These are phyloP conservation scores for Galerucella pusilla DNA, from an alignment of 2,888 invertebrate species.

Conservation along the genomic window DNA sequence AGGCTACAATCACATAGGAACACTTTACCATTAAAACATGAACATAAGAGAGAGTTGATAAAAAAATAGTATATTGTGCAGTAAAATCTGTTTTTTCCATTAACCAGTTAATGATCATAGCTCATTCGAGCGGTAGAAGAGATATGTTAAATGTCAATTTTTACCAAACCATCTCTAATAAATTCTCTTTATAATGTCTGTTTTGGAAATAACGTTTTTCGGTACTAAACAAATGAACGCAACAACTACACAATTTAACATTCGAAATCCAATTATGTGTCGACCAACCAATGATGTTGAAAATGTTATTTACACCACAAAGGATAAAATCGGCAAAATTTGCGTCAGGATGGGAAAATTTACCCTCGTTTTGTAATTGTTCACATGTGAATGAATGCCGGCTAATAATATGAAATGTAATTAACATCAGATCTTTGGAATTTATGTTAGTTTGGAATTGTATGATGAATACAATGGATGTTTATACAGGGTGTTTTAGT, in stretches of 20 bases:
- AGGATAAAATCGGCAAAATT: conserved; percentile 24
- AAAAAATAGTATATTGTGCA: no score
- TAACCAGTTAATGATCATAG: background rate
- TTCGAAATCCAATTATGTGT: conserved; percentile 33
- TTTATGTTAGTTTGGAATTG: background rate
- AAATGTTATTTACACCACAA: conserved; percentile 37
- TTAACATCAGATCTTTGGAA: background rate
- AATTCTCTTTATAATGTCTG: conserved; percentile 35
- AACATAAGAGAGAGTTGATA: no score
- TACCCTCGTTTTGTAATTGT: background rate
- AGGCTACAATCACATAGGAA: no score
- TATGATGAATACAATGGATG: background rate
- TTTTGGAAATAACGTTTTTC: conserved; percentile 33
- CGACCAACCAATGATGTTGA: conserved; percentile 29
- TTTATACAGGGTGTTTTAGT: background rate
- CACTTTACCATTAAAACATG: no score
- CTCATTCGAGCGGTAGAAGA: background rate
- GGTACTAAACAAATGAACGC: conserved; percentile 11
- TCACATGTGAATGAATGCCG: background rate
- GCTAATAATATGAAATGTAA: conserved; percentile 1
- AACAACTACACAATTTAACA: conserved; percentile 37
- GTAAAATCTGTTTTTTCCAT: background rate
- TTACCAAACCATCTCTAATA: conserved; percentile 25
- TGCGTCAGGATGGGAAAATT: conserved; percentile 8
- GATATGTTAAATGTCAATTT: conserved; percentile 17